phyloP scores from a whole-genome alignment of 1,140 invertebrate genomes.

The Tenebrio molitor region DNA sequence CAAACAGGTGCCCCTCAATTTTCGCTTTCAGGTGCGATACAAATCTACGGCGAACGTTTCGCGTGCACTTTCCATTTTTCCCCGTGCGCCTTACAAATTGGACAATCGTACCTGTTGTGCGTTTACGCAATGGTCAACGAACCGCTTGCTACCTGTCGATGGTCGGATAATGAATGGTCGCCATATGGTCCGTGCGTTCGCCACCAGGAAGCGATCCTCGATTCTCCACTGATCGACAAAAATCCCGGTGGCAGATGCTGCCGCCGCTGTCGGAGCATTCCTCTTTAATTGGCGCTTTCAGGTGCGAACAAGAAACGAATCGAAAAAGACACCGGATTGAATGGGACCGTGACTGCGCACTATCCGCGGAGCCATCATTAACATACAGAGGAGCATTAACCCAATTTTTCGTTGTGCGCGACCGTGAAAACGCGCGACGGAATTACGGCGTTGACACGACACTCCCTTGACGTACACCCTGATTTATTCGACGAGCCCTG shows the following conservation, averaged over 20 bases:
- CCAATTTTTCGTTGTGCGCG: slow-evolving; percentile 6
- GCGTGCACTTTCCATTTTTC: too few species aligned
- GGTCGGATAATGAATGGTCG: slow-evolving; percentile 7
- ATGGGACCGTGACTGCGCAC: slow-evolving; percentile 13
- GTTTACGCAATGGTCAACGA: slow-evolving; percentile 40
- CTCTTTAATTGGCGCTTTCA: slow-evolving; percentile 21
- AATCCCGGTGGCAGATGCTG: too few species aligned
- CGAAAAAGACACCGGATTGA: not conserved
- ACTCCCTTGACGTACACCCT: slow-evolving; percentile 6
- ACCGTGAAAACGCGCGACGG: not conserved
- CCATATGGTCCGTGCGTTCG: slow-evolving; percentile 29
- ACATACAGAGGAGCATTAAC: slow-evolving; percentile 14
- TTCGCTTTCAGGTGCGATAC: too few species aligned
- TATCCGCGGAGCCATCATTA: slow-evolving; percentile 8
- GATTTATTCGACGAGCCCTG: slow-evolving; percentile 10
- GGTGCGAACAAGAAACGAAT: slow-evolving; percentile 9
- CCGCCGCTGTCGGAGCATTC: too few species aligned
- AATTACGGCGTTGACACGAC: too few species aligned
- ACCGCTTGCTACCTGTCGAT: slow-evolving; percentile 2
- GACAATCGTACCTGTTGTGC: slow-evolving; percentile 7
- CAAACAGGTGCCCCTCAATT: too few species aligned
- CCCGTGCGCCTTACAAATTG: too few species aligned
- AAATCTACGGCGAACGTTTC: too few species aligned
- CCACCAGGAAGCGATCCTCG: slow-evolving; percentile 15
- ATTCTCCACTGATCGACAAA: not conserved